Evolutionary conservation across 2,888 invertebrate species (phyloP).

Genomic region (Sinhomidia bicolor): DNA sequence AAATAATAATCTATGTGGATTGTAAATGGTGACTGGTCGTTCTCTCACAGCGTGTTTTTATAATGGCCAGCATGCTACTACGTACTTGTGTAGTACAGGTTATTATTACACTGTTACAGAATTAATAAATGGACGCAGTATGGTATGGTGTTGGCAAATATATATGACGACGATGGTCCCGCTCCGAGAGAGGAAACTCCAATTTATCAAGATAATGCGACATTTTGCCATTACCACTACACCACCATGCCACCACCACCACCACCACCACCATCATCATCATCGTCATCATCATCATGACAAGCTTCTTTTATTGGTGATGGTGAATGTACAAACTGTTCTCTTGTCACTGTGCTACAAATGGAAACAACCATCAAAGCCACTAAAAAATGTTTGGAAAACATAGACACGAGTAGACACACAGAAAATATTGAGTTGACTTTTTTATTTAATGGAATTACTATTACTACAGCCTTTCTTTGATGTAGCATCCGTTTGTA

Average conservation of each 20-base stretch:
- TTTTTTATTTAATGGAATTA: not conserved
- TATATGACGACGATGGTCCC: not conserved
- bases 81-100: not conserved
- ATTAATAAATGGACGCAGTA: not conserved
- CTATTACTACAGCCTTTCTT: not conserved
- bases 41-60: not conserved
- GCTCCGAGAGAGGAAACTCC: constrained; percentile 41
- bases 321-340: not conserved
- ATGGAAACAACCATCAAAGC: not conserved
- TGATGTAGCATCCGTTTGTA: not conserved
- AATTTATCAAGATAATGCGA: constrained; percentile 68
- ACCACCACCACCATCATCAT: not conserved
- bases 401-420: not conserved
- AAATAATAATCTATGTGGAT: not conserved
- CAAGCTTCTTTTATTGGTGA: constrained; percentile 7
- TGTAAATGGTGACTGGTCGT: too few relatives aligned
- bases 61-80: too few relatives aligned
- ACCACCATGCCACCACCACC: not conserved
- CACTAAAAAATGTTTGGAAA: not conserved
- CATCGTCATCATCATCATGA: not conserved
- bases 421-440: not conserved
- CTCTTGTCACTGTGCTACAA: not conserved
- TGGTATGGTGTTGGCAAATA: not conserved
- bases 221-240: constrained; percentile 30
- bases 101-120: not conserved